Conservation (phyloP, 2,113 vertebrate genomes). For the Anguilla rostrata region DNA sequence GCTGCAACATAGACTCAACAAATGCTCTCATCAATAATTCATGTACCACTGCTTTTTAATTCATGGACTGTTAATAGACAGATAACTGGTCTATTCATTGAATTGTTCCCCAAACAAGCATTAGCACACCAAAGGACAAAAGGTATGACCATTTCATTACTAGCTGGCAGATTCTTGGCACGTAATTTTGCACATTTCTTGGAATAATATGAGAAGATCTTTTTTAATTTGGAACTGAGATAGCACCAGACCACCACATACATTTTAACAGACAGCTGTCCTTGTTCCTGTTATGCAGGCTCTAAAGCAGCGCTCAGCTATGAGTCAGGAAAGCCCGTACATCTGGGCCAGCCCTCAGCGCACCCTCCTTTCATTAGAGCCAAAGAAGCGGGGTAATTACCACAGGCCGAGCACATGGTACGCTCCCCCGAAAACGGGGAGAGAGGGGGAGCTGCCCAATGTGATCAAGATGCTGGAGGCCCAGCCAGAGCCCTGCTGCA, state of each 20-base stretch:
- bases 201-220: background rate
- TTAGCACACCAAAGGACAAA: background rate
- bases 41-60: no score
- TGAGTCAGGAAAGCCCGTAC: background rate
- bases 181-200: background rate
- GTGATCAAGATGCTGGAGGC: conserved; percentile 14
- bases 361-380: conserved; percentile 19
- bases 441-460: background rate
- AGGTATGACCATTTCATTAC: background rate
- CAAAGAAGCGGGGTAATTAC: background rate
- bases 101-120: no score
- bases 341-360: conserved; percentile 9
- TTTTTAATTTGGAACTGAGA: background rate
- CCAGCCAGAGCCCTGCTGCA: conserved; percentile 26
- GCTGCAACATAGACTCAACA: background rate
- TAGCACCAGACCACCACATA: background rate
- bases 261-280: background rate
- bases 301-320: background rate
- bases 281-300: background rate
- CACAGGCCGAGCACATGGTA: background rate
- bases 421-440: background rate
- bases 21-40: background rate
- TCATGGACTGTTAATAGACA: no score
- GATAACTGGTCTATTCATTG: no score
- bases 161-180: background rate